Base-by-base conservation (phyloP, 1,140 invertebrate species). In the Heliconius himera region DNA sequence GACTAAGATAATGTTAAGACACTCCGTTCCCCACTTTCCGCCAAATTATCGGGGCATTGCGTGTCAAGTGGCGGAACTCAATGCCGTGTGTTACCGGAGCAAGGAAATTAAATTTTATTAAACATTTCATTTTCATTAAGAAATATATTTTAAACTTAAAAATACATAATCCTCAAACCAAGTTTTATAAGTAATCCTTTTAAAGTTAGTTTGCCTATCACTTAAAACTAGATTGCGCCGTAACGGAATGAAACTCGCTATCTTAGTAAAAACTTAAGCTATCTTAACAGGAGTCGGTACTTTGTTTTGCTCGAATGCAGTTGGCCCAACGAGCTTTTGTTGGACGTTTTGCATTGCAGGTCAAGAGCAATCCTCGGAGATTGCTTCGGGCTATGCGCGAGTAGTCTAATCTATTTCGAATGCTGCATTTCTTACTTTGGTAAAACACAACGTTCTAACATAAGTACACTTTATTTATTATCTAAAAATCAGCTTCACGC, bases 341-440 rank as follows among this genome's bases (percentile, higher is more conserved):
- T 86, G 85, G 80, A 75, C 83, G 85, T 89, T 90, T 89, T 86
- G 85, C 84, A 85, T 89, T 85, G 85, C 87, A 83, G 90, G 91
- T 92, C 90, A 92, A 91, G 88, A 86, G 88, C 87, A 89, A 88
- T 90, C 84, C 87, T 90, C 79, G 56, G 85, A 88, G 87, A 88
- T 88, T 89, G 89, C 89, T 84, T 79, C 66, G 83, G 80, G 84
- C 81, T 80, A 76, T 77, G 83, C 76, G 77, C 70, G 79, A 73
- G 79, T 78, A 77, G 72, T 80, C 76, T 82, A 74, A 84, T 78
- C 81, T 80, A 80, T 82, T 78, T 80, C 73, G 77, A 83, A 70
- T 80, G 81, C 72, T 66, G 41, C 77, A 70, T 80, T 80, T 76
- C 33, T 38, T 76, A 41, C 75, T 77, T 74, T 74, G 20, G 33